Evolutionary conservation across 92 coral and sea anemone species (phyloP), one percentile per base, ranked within the genome.

Genomic region (Palythoa heliodiscus): DNA sequence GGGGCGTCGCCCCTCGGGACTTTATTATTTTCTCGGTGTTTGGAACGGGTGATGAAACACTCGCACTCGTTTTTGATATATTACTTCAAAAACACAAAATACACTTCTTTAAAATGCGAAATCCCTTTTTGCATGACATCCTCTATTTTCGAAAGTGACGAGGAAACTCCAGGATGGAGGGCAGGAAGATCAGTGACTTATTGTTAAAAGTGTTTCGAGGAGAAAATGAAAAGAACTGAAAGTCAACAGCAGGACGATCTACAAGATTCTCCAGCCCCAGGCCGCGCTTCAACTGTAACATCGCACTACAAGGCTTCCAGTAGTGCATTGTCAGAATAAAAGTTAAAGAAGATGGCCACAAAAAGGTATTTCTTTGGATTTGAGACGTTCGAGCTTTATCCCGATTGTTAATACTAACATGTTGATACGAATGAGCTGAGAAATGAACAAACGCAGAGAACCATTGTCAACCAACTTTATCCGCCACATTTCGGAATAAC

Each of bases 41-140:
- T n/a, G n/a, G n/a, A n/a, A n/a, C n/a, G n/a, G n/a, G n/a, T n/a
- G n/a, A n/a, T n/a, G n/a, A n/a, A n/a, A n/a, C n/a, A n/a, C n/a
- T n/a, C n/a, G n/a, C n/a, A n/a, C n/a, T n/a, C n/a, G n/a, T n/a
- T n/a, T n/a, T n/a, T n/a, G n/a, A n/a, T n/a, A n/a, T n/a, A n/a
- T 85, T 89, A 89, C 78, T 86, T 89, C 64, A 52, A 67, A 54
- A 69, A 54, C 52, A 89, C 89, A 50, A 83, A 68, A 24, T 86
- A 89, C 74, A 19, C 55, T 63, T 89, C 89, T 72, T 50, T 89
- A 15, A 24, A 64, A 43, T 86, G 92, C 77, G 43, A 71, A 40
- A 57, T 86, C 57, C 89, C 89, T 35, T 71, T 81, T 50, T 86
- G 86, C 72, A 82, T 54, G 72, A 66, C 60, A 53, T 90, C 88